A percentile compares a stretch with the other conserved stretches of the same genome.
Evolutionary conservation across 2,113 vertebrate species (phyloP).

Genomic region (Charina bottae): DNA sequence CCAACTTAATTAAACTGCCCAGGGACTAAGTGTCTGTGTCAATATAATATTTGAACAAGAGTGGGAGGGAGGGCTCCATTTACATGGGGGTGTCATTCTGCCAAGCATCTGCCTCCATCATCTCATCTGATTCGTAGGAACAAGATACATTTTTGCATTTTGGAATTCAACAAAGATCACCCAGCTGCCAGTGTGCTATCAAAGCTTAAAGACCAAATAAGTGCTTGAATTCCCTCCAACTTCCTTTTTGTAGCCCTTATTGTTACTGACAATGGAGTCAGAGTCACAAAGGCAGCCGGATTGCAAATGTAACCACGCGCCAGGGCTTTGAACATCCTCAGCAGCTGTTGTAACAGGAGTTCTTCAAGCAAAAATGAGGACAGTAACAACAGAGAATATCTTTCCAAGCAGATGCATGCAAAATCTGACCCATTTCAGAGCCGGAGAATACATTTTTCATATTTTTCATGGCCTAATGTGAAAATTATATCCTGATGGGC

Average conservation of each 20-base stretch:
- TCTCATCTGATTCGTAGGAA: constrained; percentile 66
- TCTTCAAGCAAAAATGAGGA: constrained; percentile 5
- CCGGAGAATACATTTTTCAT: constrained; percentile 32
- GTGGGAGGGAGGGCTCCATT: constrained; percentile 44
- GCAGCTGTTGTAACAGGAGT: constrained; percentile 63
- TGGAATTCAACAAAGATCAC: constrained; percentile 69
- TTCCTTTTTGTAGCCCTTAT: constrained; percentile 56
- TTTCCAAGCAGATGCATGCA: constrained; percentile 41
- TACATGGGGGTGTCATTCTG: constrained; percentile 47
- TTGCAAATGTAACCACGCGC: constrained; percentile 66
- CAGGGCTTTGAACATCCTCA: constrained; percentile 56
- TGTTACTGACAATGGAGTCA: constrained; percentile 67
- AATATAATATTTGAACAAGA: constrained; percentile 32
- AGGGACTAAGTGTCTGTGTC: constrained; percentile 56
- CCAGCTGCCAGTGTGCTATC: constrained; percentile 68
- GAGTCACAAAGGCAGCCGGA: constrained; percentile 65
- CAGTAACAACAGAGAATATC: constrained; percentile 47
- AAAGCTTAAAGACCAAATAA: constrained; percentile 71
- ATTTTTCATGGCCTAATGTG: not conserved
- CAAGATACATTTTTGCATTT: constrained; percentile 66
- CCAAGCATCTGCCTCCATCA: constrained; percentile 63
- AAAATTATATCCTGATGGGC: constrained; percentile 40
- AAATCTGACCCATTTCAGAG: constrained; percentile 52
- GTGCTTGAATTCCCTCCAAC: constrained; percentile 64
- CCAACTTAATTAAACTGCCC: constrained; percentile 67